phyloP scores from a whole-genome alignment of 2,113 vertebrate genomes.

The Misgurnus mizolepis region DNA sequence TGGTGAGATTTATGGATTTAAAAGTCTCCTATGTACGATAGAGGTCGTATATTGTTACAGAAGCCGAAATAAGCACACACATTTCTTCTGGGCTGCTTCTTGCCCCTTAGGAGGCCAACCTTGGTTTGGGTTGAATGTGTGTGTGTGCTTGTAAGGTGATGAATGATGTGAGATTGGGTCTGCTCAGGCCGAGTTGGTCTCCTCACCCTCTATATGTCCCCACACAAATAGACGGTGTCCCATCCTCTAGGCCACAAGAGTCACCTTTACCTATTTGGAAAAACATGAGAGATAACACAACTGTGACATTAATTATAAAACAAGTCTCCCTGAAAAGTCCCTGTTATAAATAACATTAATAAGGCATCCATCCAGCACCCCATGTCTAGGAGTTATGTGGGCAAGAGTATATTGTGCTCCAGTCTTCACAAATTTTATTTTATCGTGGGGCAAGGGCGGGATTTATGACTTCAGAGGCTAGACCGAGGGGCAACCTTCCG shows the following conservation, averaged over 20 bases:
- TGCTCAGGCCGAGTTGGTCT: slow-evolving; percentile 60
- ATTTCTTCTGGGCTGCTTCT: slow-evolving; percentile 29
- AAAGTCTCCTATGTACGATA: slow-evolving; percentile 27
- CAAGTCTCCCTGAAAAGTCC: slow-evolving; percentile 57
- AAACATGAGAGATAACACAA: slow-evolving; percentile 71
- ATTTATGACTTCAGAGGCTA: slow-evolving; percentile 21
- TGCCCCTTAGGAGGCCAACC: slow-evolving; percentile 16
- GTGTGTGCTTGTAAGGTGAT: slow-evolving; percentile 52
- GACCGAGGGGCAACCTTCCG: no score
- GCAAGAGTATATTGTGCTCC: neutral
- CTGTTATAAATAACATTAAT: slow-evolving; percentile 67
- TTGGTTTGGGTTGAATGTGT: slow-evolving; percentile 33
- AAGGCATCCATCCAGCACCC: slow-evolving; percentile 61
- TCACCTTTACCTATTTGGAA: slow-evolving; percentile 72
- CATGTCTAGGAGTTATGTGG: slow-evolving; percentile 23
- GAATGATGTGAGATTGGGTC: slow-evolving; percentile 64
- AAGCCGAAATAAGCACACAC: slow-evolving; percentile 27
- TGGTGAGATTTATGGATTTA: slow-evolving; percentile 49
- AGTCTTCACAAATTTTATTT: neutral
- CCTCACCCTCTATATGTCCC: slow-evolving; percentile 36
- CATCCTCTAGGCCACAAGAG: slow-evolving; percentile 51
- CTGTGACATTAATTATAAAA: slow-evolving; percentile 72
- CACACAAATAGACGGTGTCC: slow-evolving; percentile 64
- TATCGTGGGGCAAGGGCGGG: slow-evolving; percentile 6
- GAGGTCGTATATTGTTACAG: slow-evolving; percentile 19